Conservation (phyloP, 2,888 invertebrate genomes). For the Anaspis maculata region DNA sequence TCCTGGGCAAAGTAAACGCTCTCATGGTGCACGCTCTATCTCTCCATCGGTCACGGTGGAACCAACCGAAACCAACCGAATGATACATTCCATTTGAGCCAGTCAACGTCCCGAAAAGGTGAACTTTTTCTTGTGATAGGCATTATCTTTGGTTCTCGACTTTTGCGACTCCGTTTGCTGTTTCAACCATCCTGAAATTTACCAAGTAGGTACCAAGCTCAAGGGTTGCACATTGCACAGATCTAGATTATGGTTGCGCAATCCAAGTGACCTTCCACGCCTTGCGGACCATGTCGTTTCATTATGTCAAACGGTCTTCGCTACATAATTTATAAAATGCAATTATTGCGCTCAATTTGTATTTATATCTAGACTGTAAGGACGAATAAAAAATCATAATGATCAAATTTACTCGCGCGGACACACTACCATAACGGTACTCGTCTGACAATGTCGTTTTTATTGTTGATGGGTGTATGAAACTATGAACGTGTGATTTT, state of each 20-base stretch:
- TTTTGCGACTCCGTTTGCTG: not conserved
- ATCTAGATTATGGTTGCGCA: too few relatives aligned
- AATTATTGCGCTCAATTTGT: too few relatives aligned
- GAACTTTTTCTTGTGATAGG: not conserved
- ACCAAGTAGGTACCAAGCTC: too few relatives aligned
- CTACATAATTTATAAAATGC: constrained; percentile 8
- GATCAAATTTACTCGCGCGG: constrained; percentile 7
- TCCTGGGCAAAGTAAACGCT: constrained; percentile 27
- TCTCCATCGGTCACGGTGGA: constrained; percentile 31
- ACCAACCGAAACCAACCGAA: constrained; percentile 29
- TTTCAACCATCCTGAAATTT: too few relatives aligned
- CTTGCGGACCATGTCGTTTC: constrained; percentile 7
- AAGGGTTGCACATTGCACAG: too few relatives aligned
- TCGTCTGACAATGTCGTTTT: constrained; percentile 3
- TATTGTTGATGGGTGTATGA: too few relatives aligned
- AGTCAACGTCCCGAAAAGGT: not conserved
- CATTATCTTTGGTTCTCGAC: not conserved
- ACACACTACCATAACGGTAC: constrained; percentile 9
- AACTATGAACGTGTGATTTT: too few relatives aligned
- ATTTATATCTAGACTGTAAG: too few relatives aligned
- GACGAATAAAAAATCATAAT: constrained; percentile 4
- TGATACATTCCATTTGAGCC: constrained; percentile 7
- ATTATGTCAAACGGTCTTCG: constrained; percentile 12
- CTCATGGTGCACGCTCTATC: constrained; percentile 28
- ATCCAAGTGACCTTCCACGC: constrained; percentile 9